Percentiles rank a stretch among this genome's conserved stretches.
Conservation (phyloP, 2,888 invertebrate species). For the Creontiades dilutus region DNA sequence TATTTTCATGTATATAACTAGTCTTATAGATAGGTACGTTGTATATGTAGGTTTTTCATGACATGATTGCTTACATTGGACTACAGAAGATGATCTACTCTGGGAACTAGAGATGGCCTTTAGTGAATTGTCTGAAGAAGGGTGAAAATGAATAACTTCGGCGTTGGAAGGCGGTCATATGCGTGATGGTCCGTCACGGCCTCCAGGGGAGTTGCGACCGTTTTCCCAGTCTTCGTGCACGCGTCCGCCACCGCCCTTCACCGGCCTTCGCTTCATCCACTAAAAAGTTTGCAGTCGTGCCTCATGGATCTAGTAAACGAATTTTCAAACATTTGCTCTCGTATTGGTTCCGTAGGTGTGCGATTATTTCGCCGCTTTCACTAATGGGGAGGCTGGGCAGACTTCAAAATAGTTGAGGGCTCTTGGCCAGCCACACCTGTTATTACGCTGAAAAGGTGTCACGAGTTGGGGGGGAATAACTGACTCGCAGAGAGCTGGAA, state of each 20-base stretch:
- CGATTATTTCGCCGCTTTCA: conserved; percentile 6
- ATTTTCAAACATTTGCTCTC: conserved; percentile 42
- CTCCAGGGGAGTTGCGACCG: conserved; percentile 17
- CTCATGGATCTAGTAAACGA: conserved; percentile 42
- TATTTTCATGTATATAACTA: too few relatives aligned
- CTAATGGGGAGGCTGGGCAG: conserved; percentile 24
- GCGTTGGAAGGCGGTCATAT: conserved; percentile 27
- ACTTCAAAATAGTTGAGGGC: background rate
- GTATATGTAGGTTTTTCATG: too few relatives aligned
- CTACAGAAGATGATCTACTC: too few relatives aligned
- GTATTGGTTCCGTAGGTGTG: conserved; percentile 30
- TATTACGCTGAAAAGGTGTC: background rate
- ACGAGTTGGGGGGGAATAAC: conserved; percentile 9
- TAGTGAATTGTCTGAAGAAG: background rate
- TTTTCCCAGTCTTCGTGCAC: conserved; percentile 34
- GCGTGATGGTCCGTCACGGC: conserved; percentile 39
- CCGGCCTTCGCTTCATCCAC: conserved; percentile 36
- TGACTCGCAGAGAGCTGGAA: background rate
- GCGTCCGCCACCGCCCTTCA: conserved; percentile 39
- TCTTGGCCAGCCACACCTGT: conserved; percentile 5
- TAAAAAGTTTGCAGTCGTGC: conserved; percentile 35
- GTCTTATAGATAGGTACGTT: too few relatives aligned
- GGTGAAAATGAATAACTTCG: conserved; percentile 26
- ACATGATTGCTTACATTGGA: too few relatives aligned
- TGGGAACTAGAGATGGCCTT: conserved; percentile 3